phyloP scores from a whole-genome alignment of 2,113 vertebrate species.

The Hylia prasina region DNA sequence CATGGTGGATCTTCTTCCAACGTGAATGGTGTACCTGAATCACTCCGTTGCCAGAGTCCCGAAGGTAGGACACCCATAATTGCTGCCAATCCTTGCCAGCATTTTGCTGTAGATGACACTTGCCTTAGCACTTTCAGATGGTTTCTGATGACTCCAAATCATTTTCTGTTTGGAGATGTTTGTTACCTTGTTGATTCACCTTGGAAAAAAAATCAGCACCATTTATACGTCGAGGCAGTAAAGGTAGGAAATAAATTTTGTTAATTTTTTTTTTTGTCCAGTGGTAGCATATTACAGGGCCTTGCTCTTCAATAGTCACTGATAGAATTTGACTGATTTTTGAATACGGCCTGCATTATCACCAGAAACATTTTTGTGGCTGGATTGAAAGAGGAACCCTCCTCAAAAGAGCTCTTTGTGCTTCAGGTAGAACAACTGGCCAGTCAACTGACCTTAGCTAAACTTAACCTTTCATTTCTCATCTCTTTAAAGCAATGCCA shows the following conservation, averaged over 20 bases:
- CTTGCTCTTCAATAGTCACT: not conserved
- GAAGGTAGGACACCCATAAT: constrained; percentile 77
- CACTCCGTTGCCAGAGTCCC: constrained; percentile 76
- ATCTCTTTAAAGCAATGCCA: not conserved
- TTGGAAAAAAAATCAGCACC: rapidly evolving
- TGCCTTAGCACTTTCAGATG: not conserved
- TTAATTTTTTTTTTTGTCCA: not conserved
- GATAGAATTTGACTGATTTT: not conserved
- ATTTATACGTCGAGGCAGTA: not conserved
- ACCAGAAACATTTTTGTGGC: not conserved
- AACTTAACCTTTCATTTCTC: not conserved
- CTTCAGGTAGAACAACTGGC: not conserved
- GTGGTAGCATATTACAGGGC: not conserved
- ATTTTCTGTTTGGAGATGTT: not conserved
- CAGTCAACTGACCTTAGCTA: not conserved
- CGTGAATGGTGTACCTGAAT: constrained; percentile 81
- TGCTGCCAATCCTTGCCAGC: not conserved
- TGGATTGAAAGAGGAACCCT: not conserved
- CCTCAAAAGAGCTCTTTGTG: not conserved
- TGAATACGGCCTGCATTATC: not conserved
- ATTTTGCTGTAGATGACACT: not conserved
- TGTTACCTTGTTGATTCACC: not conserved
- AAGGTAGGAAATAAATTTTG: not conserved
- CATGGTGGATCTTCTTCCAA: constrained; percentile 80
- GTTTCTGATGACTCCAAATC: not conserved